Evolutionary conservation across 2,888 invertebrate genomes (phyloP).

Genomic region (Xiphydria camelus): DNA sequence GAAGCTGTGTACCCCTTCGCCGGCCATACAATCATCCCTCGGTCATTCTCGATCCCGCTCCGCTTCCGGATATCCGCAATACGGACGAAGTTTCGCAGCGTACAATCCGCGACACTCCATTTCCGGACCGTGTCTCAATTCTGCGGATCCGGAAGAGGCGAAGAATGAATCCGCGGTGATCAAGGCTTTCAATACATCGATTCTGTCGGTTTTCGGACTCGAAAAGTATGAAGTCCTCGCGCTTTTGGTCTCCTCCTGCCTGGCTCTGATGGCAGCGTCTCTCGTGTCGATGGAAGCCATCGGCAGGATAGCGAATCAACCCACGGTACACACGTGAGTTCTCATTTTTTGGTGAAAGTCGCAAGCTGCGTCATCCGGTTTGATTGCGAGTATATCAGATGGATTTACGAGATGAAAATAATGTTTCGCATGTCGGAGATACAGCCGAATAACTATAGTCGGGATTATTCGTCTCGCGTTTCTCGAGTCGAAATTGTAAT

Average conservation of each 20-base stretch:
- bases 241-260: slow-evolving; percentile 31
- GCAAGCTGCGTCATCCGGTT: too few species aligned
- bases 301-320: slow-evolving; percentile 27
- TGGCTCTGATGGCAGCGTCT: slow-evolving; percentile 24
- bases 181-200: slow-evolving; percentile 6
- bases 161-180: slow-evolving; percentile 1
- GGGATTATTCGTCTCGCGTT: too few species aligned
- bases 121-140: slow-evolving; percentile 6
- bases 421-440: too few species aligned
- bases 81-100: slow-evolving; percentile 15
- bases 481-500: too few species aligned
- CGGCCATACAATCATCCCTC: neutral
- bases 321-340: slow-evolving; percentile 34
- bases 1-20: too few species aligned
- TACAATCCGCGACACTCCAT: slow-evolving; percentile 10
- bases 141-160: neutral
- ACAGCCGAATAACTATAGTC: too few species aligned
- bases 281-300: slow-evolving; percentile 26
- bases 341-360: too few species aligned
- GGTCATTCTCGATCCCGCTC: slow-evolving; percentile 11
- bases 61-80: slow-evolving; percentile 15
- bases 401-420: too few species aligned
- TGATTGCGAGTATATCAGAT: too few species aligned
- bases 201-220: slow-evolving; percentile 22
- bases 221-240: slow-evolving; percentile 39